phyloP scores from a whole-genome alignment of 2,888 invertebrate species.

The Aspidiotus rigidus region DNA sequence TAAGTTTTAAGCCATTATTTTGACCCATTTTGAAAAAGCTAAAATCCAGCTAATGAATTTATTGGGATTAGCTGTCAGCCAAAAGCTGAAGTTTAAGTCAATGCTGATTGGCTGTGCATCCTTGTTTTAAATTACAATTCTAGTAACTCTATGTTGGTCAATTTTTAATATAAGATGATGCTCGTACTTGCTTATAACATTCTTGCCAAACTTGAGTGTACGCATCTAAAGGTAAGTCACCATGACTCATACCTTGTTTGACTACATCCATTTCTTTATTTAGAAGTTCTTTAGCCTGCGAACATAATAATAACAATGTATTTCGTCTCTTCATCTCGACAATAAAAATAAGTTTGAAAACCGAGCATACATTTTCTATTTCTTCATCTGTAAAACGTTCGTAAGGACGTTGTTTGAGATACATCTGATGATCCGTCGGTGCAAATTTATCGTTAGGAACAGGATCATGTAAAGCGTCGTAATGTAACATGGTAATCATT shows the following conservation, averaged over 20 bases:
- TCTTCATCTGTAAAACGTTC: constrained; percentile 61
- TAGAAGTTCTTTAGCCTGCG: constrained; percentile 55
- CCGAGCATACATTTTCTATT: constrained; percentile 46
- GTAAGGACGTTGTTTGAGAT: constrained; percentile 79
- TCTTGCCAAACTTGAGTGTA: constrained; percentile 97
- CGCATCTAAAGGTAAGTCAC: constrained; percentile 81
- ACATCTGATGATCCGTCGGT: constrained; percentile 64
- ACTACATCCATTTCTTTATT: constrained; percentile 80
- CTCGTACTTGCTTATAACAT: constrained; percentile 72
- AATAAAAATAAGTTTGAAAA: constrained; percentile 15
- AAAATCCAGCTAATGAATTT: too few relatives aligned
- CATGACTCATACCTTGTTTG: constrained; percentile 88
- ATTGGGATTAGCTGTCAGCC: too few relatives aligned
- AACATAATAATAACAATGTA: neutral
- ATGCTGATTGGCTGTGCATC: too few relatives aligned
- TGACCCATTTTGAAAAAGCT: too few relatives aligned
- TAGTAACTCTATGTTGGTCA: too few relatives aligned
- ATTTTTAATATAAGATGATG: too few relatives aligned
- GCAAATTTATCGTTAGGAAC: constrained; percentile 40
- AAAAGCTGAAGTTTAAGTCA: too few relatives aligned
- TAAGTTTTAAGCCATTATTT: too few relatives aligned
- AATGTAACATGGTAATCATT: constrained; percentile 91
- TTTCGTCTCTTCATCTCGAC: neutral
- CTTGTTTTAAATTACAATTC: too few relatives aligned
- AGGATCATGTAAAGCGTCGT: constrained; percentile 76